A percentile compares a stretch with the other conserved stretches of the same genome.
Evolutionary conservation across 2,797 vertebrate genomes (phyloP).

Genomic region (Cyclura pinguis): DNA sequence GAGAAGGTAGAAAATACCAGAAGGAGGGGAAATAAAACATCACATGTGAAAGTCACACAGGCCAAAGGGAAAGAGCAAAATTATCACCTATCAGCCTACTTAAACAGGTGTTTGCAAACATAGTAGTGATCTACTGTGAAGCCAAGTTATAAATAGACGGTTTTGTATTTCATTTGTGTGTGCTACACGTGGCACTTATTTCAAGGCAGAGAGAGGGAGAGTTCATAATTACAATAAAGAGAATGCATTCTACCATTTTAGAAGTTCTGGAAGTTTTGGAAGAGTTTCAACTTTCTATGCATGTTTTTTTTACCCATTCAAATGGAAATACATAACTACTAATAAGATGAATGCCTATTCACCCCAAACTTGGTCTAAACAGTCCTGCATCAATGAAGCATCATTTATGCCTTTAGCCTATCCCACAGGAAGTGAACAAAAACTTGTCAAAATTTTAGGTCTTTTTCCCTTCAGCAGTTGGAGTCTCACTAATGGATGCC

Average conservation of each 20-base stretch:
- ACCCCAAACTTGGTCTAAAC: not conserved
- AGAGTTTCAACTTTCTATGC: too few species aligned
- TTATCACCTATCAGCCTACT: constrained; percentile 68
- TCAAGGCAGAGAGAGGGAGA: constrained; percentile 60
- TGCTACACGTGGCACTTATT: constrained; percentile 65
- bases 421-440: not conserved
- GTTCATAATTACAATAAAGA: constrained; percentile 63
- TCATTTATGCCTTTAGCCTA: too few species aligned
- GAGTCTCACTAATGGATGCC: not conserved
- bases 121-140: constrained; percentile 70
- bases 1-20: not conserved
- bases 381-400: not conserved
- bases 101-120: constrained; percentile 75
- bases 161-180: constrained; percentile 67
- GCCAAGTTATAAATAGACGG: constrained; percentile 73
- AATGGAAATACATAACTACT: not conserved
- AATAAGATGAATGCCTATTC: not conserved
- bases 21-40: not conserved
- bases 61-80: constrained; percentile 59
- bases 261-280: constrained; percentile 23
- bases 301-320: too few species aligned
- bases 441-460: not conserved
- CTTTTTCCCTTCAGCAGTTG: not conserved
- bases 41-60: constrained; percentile 37
- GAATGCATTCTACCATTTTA: constrained; percentile 54